phyloP scores from a whole-genome alignment of 2,888 invertebrate species.

The Tineola bisselliella region DNA sequence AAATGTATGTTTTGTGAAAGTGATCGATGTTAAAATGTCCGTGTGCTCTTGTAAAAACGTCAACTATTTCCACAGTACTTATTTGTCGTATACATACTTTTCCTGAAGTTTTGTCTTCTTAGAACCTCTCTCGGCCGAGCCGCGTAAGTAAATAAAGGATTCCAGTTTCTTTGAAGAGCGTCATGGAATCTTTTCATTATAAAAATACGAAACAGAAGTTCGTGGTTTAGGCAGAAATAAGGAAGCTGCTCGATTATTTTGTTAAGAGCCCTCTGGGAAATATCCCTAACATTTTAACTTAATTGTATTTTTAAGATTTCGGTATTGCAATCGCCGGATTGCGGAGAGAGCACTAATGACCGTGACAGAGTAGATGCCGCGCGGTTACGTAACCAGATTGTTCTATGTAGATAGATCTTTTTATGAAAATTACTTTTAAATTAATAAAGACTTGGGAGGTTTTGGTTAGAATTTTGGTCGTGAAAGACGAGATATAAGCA shows the following conservation, averaged over 20 bases:
- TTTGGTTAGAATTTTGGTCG: too few species aligned
- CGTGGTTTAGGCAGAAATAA: slow-evolving; percentile 4
- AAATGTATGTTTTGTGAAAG: neutral
- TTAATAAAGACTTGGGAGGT: neutral
- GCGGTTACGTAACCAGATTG: neutral
- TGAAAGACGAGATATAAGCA: neutral
- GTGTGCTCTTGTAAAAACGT: neutral
- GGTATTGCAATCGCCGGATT: slow-evolving; percentile 1
- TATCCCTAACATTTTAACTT: slow-evolving; percentile 13
- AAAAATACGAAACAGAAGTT: slow-evolving; percentile 12
- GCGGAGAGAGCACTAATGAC: neutral
- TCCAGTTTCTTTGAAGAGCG: slow-evolving; percentile 12
- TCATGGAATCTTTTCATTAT: slow-evolving; percentile 15
- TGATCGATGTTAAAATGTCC: neutral
- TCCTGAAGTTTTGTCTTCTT: slow-evolving; percentile 1
- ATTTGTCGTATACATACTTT: neutral
- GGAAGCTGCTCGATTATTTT: slow-evolving; percentile 10
- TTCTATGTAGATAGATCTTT: neutral
- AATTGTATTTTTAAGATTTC: slow-evolving; percentile 13
- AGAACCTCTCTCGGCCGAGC: neutral
- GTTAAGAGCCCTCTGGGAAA: slow-evolving; percentile 6
- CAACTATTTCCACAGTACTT: neutral
- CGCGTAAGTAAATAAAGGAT: slow-evolving; percentile 13
- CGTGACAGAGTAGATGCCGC: neutral
- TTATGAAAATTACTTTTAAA: neutral